A percentile compares a stretch with the other conserved stretches of the same genome.
Evolutionary conservation across 2,113 vertebrate genomes (phyloP).

Genomic region (Lontra canadensis): DNA sequence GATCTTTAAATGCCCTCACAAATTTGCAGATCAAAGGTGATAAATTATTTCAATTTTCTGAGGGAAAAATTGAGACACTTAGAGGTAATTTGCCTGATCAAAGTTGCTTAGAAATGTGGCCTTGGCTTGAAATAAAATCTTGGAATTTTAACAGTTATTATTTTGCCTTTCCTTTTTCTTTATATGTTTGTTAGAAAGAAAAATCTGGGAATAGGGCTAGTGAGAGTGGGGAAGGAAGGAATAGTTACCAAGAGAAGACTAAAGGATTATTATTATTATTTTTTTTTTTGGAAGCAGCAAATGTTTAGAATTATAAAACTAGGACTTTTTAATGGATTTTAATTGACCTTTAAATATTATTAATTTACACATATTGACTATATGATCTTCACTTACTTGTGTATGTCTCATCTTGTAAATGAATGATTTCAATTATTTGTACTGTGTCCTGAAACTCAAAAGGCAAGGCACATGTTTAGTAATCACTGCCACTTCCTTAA

Average conservation of each 20-base stretch:
- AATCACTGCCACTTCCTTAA: background rate
- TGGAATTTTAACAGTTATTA: constrained; percentile 68
- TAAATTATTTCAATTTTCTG: constrained; percentile 69
- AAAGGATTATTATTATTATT: background rate
- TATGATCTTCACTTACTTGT: constrained; percentile 31
- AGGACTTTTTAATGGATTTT: constrained; percentile 35
- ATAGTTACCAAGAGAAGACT: background rate
- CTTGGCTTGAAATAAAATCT: constrained; percentile 70
- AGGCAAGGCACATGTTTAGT: background rate
- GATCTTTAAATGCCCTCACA: constrained; percentile 46
- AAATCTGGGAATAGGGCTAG: background rate
- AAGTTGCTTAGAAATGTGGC: constrained; percentile 69
- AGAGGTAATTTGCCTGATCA: constrained; percentile 75
- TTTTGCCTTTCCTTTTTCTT: constrained; percentile 53
- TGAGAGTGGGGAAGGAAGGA: background rate
- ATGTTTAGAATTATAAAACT: constrained; percentile 18
- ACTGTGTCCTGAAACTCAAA: background rate
- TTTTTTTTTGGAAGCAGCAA: background rate
- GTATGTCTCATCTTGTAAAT: constrained; percentile 38
- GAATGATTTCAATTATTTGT: constrained; percentile 6
- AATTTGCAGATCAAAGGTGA: constrained; percentile 68
- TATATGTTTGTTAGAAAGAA: constrained; percentile 51
- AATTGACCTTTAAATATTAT: constrained; percentile 32
- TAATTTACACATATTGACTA: constrained; percentile 14
- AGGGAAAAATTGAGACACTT: constrained; percentile 70